Evolutionary conservation across 2,888 invertebrate genomes (phyloP).

Genomic region (Piscicola geometra): DNA sequence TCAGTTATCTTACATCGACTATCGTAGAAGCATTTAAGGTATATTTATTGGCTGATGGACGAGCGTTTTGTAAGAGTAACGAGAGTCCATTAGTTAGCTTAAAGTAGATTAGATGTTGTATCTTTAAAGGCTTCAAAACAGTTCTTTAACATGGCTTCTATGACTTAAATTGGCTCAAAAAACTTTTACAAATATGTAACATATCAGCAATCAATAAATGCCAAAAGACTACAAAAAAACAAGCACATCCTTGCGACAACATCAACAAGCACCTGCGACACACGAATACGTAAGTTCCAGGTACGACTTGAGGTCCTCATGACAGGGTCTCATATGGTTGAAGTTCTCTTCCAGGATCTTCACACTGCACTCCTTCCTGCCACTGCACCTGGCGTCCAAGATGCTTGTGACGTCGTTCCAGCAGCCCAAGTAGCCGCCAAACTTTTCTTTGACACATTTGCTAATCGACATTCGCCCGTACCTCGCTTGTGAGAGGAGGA

Average conservation of each 20-base stretch:
- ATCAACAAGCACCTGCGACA: not conserved
- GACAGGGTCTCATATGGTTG: constrained; percentile 3
- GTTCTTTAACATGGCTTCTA: not conserved
- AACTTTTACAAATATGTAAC: too few species aligned
- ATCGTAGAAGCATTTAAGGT: too few species aligned
- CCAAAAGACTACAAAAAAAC: too few species aligned
- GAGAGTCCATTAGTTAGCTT: too few species aligned
- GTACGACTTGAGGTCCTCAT: constrained; percentile 21
- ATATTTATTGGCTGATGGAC: too few species aligned
- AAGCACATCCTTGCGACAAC: not conserved
- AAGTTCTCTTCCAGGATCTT: constrained; percentile 17
- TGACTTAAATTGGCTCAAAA: not conserved
- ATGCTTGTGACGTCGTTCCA: not conserved
- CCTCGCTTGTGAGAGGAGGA: not conserved
- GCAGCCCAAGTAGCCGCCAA: constrained; percentile 8
- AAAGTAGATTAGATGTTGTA: too few species aligned
- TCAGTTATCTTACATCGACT: too few species aligned
- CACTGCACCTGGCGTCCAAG: not conserved
- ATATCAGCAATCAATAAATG: too few species aligned
- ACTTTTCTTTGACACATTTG: not conserved
- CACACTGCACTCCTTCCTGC: not conserved
- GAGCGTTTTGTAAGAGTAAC: too few species aligned
- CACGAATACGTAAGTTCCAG: constrained; percentile 4
- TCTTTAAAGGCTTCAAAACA: too few species aligned
- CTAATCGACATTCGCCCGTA: constrained; percentile 6